Conservation (phyloP, 2,113 vertebrate genomes). For the Hucho hucho region DNA sequence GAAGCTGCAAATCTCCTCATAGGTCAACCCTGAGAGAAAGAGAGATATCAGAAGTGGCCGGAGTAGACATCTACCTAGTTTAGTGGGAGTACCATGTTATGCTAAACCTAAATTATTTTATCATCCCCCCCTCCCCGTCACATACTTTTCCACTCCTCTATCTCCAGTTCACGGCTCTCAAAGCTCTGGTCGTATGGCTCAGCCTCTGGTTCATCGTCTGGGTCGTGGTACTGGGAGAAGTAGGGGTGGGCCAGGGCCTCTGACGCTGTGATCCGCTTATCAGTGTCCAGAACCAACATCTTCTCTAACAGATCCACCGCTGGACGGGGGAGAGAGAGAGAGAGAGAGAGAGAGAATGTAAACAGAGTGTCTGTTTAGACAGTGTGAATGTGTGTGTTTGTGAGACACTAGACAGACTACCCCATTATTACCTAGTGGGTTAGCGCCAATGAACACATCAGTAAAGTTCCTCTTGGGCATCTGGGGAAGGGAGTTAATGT, state of each 20-base stretch:
- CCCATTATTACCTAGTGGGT: slow-evolving; percentile 84
- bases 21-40: slow-evolving; percentile 83
- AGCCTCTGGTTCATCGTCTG: slow-evolving; percentile 93
- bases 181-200: slow-evolving; percentile 98
- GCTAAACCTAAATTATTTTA: too few relatives aligned
- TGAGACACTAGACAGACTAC: neutral
- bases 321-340: slow-evolving; percentile 40
- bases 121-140: slow-evolving; percentile 11
- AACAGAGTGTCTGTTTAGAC: neutral
- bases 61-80: neutral
- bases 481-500: slow-evolving; percentile 91
- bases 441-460: slow-evolving; percentile 96
- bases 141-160: slow-evolving; percentile 98
- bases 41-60: neutral
- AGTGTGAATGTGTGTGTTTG: too few relatives aligned
- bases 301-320: slow-evolving; percentile 96
- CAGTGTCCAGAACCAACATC: slow-evolving; percentile 97
- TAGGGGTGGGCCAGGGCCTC: slow-evolving; percentile 91
- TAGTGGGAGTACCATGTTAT: too few relatives aligned
- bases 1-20: slow-evolving; percentile 92
- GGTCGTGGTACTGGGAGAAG: slow-evolving; percentile 95
- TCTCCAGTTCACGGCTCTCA: slow-evolving; percentile 93
- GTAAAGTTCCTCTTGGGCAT: slow-evolving; percentile 99
- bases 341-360: neutral
- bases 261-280: slow-evolving; percentile 92